These are phyloP conservation scores for Cherax quadricarinatus DNA, from an alignment of 1,140 invertebrate species.

Conservation along the genomic window DNA sequence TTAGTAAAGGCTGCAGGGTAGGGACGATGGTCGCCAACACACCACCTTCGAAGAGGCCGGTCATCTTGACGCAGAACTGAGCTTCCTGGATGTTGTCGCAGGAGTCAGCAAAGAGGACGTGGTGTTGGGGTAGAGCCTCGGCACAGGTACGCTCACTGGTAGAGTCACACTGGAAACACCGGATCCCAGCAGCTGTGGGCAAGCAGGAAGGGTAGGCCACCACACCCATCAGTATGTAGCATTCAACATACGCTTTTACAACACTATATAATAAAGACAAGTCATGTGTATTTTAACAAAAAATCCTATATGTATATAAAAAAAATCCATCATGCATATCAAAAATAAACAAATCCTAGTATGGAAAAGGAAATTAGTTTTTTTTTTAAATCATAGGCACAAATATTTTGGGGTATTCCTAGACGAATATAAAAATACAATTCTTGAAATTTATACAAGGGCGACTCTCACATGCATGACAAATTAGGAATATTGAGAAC, in stretches of 20 bases:
- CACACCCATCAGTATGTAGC: not conserved
- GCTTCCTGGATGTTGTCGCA: slow-evolving; percentile 85
- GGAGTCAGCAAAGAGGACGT: slow-evolving; percentile 50
- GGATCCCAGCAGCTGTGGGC: slow-evolving; percentile 34
- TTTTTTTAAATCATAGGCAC: no score
- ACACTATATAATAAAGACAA: not conserved
- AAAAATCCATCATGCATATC: not conserved
- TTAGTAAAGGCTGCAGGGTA: not conserved
- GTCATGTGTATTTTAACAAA: not conserved
- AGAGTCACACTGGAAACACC: slow-evolving; percentile 67
- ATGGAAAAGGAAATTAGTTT: no score
- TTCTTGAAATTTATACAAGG: no score
- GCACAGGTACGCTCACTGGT: slow-evolving; percentile 66
- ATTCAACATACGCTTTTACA: not conserved
- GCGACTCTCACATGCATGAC: no score
- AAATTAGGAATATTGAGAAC: no score
- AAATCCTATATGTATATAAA: not conserved
- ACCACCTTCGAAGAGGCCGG: slow-evolving; percentile 94
- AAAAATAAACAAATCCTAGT: no score
- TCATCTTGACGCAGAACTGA: slow-evolving; percentile 94
- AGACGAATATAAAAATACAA: no score
- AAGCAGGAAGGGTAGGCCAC: not conserved
- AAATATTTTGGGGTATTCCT: no score
- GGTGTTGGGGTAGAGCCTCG: slow-evolving; percentile 60
- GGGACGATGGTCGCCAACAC: not conserved